Percentiles rank a stretch among this genome's conserved stretches.
Evolutionary conservation across 2,888 invertebrate species (phyloP).

Genomic region (Micoletzkya japonica): DNA sequence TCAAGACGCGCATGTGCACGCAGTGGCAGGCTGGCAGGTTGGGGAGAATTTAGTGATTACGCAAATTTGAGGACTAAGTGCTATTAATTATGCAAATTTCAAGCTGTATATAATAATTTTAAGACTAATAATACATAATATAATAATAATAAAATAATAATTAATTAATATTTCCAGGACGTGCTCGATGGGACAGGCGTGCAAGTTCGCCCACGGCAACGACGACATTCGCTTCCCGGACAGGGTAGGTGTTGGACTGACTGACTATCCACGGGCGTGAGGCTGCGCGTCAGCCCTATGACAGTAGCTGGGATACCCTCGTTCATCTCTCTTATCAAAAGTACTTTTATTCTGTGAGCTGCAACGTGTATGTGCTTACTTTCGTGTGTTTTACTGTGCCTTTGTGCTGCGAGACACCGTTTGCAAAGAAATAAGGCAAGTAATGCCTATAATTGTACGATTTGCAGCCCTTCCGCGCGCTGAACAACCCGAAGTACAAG

Average conservation of each 20-base stretch:
- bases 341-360: not conserved
- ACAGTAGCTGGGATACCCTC: too few relatives aligned
- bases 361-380: too few relatives aligned
- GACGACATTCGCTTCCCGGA: slow-evolving; percentile 38
- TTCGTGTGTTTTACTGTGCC: too few relatives aligned
- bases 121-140: too few relatives aligned
- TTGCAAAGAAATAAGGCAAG: not conserved
- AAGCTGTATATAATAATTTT: too few relatives aligned
- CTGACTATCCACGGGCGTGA: not conserved
- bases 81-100: too few relatives aligned
- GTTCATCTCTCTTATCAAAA: too few relatives aligned
- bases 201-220: slow-evolving; percentile 45
- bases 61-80: too few relatives aligned
- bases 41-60: too few relatives aligned
- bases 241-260: slow-evolving; percentile 29
- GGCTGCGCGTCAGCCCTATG: slow-evolving; percentile 11
- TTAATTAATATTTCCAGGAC: too few relatives aligned
- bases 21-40: slow-evolving; percentile 8
- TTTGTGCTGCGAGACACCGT: too few relatives aligned
- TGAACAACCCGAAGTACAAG: slow-evolving; percentile 45
- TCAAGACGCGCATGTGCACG: slow-evolving; percentile 45
- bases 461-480: slow-evolving; percentile 35
- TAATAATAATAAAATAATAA: too few relatives aligned
- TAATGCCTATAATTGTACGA: not conserved
- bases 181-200: slow-evolving; percentile 40